Conservation (phyloP, 2,888 invertebrate genomes). For the Busseola fusca region DNA sequence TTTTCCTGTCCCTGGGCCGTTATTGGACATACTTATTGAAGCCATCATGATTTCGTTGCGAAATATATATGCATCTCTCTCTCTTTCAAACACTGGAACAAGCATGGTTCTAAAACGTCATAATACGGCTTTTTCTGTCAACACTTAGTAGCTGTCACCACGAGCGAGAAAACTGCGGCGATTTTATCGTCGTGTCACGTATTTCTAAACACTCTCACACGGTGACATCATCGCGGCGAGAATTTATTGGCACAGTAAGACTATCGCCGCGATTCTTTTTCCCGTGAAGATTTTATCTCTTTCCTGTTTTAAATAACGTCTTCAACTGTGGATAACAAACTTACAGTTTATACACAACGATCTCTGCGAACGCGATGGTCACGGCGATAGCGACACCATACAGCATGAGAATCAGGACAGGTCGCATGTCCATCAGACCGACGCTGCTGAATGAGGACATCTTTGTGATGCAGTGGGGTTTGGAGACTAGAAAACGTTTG, state of each 20-base stretch:
- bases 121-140: not conserved
- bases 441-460: constrained; percentile 82
- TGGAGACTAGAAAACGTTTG: constrained; percentile 69
- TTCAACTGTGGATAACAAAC: constrained; percentile 24
- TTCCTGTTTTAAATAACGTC: not conserved
- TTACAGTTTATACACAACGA: constrained; percentile 67
- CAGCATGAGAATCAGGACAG: constrained; percentile 81
- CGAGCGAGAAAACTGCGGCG: too few species aligned
- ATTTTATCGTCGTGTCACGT: too few species aligned
- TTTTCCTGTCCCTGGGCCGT: not conserved
- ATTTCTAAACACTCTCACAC: too few species aligned
- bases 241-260: too few species aligned
- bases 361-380: constrained; percentile 65
- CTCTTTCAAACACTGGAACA: not conserved
- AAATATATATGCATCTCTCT: not conserved
- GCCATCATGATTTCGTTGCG: not conserved
- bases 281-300: not conserved
- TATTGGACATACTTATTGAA: not conserved
- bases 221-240: too few species aligned
- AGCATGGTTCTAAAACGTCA: not conserved
- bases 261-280: too few species aligned
- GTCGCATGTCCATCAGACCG: constrained; percentile 82
- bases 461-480: constrained; percentile 73
- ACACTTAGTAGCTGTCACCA: too few species aligned
- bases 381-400: constrained; percentile 77